Percentiles rank a stretch among this genome's conserved stretches.
These are phyloP conservation scores for Pyrochroa serraticornis DNA, from an alignment of 2,888 invertebrate genomes.

Conservation along the genomic window DNA sequence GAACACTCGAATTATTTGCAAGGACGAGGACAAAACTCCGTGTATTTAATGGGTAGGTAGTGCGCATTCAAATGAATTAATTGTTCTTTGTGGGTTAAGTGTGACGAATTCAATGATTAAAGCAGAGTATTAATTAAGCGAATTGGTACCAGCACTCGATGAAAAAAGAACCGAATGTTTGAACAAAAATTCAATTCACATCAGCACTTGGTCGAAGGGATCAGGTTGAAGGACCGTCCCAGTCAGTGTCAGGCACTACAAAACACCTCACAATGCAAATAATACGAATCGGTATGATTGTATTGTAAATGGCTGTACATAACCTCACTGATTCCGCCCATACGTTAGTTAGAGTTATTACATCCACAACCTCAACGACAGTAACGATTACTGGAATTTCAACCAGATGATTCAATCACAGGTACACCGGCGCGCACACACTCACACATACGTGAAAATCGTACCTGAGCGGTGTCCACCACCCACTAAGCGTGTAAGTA, in stretches of 20 bases:
- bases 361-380: conserved; percentile 25
- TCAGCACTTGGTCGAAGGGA: too few relatives aligned
- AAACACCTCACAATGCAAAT: too few relatives aligned
- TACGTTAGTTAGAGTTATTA: conserved; percentile 12
- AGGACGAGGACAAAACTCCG: too few relatives aligned
- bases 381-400: conserved; percentile 36
- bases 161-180: too few relatives aligned
- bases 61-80: too few relatives aligned
- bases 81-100: neutral
- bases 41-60: too few relatives aligned
- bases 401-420: conserved; percentile 35
- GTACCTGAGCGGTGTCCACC: conserved; percentile 9
- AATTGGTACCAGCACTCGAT: conserved; percentile 2
- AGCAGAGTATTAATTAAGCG: conserved; percentile 8
- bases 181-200: too few relatives aligned
- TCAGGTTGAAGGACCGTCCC: too few relatives aligned
- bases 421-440: conserved; percentile 22
- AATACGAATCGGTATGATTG: neutral
- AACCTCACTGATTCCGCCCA: conserved; percentile 39
- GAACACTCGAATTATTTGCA: too few relatives aligned
- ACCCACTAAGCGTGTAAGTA: too few relatives aligned
- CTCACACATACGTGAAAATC: conserved; percentile 13
- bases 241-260: too few relatives aligned
- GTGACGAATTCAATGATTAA: conserved; percentile 6
- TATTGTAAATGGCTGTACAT: conserved; percentile 26